Base-by-base conservation (phyloP, 1,140 invertebrate genomes). In the Meloidogyne floridensis region DNA sequence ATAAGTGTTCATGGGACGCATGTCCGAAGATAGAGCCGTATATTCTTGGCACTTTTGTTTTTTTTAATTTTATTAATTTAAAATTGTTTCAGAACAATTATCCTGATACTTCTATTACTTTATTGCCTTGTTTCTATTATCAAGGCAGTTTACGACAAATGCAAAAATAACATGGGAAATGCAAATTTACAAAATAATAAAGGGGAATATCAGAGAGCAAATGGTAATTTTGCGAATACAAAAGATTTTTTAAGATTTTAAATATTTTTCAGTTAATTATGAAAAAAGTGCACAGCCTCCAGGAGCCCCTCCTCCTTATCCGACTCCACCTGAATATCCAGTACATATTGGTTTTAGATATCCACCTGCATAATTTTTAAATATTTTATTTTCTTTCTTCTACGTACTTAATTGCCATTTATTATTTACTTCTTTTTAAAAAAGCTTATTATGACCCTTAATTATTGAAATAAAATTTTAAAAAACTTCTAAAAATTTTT, bases 191-290 rank as follows among this genome's bases (percentile, higher is more conserved):
- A 65, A 15, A 15, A n/a, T n/a, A 65, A n/a, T 5, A 79, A 32
- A 11, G 72, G 59, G 15, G 72, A 79, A 47, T 79, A 79, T 72
- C 77, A 79, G n/a, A 65, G 72, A 51, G 77, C 65, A 13, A 69
- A 79, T 72, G 77, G 77, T 79, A 15, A 43, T 18, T 42, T 75
- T 54, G 20, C 7, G 7, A 43, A 53, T 42, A 42, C 6, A 8
- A n/a, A n/a, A 13, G 15, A 43, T 56, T 51, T 13, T 32, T 32
- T 20, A 11, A 9, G n/a, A 47, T 56, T 20, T 51, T 56, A 51
- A 54, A 54, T 18, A 4, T 32, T 42, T 59, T 77, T 20, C 9
- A 77, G 75, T 77, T 43, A 56, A 42, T 18, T 77, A 77, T 51
- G 6, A 54, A 13, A 0, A 32, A 43, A 15, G 18, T 54, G 75